phyloP scores from a whole-genome alignment of 1,140 invertebrate species.

The Drosophila arawakana region DNA sequence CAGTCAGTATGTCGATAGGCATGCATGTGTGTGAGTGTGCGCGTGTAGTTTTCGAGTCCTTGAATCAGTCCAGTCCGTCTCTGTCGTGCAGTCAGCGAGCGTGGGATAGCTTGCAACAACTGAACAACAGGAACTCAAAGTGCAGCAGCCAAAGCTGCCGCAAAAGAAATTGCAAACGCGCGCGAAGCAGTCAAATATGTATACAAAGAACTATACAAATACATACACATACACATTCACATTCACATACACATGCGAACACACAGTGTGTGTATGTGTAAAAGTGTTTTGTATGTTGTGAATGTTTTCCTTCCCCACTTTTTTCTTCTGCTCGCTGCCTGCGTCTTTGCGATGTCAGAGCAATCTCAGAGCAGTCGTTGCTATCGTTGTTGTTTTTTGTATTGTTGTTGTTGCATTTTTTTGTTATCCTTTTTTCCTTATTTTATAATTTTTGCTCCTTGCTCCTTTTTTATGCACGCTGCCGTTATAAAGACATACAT shows the following conservation, averaged over 20 bases:
- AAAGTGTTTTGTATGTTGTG: constrained; percentile 72
- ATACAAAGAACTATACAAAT: constrained; percentile 53
- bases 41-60: constrained; percentile 32
- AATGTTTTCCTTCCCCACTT: constrained; percentile 64
- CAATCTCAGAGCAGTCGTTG: constrained; percentile 36
- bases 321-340: constrained; percentile 29
- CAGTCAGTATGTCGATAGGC: constrained; percentile 29
- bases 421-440: constrained; percentile 46
- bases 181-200: constrained; percentile 74
- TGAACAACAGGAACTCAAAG: constrained; percentile 76
- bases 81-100: constrained; percentile 66
- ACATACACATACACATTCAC: constrained; percentile 35
- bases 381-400: constrained; percentile 48
- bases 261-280: constrained; percentile 53
- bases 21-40: constrained; percentile 13
- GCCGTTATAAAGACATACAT: constrained; percentile 80
- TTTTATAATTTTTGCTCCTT: constrained; percentile 74
- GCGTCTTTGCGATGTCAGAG: constrained; percentile 29
- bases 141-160: constrained; percentile 67
- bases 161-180: constrained; percentile 76
- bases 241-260: constrained; percentile 27
- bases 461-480: constrained; percentile 68
- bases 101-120: constrained; percentile 79
- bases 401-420: constrained; percentile 48
- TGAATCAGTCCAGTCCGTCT: constrained; percentile 69